Evolutionary conservation across 2,797 vertebrate genomes (phyloP).

Genomic region (Squalus acanthias): DNA sequence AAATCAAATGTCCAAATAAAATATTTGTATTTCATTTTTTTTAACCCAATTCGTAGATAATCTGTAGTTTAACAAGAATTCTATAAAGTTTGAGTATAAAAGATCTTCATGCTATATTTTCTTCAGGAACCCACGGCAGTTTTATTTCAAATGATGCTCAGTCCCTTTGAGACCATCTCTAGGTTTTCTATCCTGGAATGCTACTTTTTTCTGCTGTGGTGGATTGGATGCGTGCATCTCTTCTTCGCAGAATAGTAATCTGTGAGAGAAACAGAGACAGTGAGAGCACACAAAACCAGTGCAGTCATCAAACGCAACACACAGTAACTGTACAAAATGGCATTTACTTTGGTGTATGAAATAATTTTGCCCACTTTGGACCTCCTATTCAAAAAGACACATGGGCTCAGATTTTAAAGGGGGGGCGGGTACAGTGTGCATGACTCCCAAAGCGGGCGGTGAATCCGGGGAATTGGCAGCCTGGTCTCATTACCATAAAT

Average conservation of each 20-base stretch:
- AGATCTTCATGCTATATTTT: neutral
- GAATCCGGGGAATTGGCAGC: neutral
- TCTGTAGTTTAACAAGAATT: neutral
- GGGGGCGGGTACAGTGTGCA: no score
- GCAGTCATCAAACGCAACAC: neutral
- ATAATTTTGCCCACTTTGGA: neutral
- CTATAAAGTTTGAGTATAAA: neutral
- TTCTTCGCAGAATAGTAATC: slow-evolving; percentile 24
- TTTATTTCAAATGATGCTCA: neutral
- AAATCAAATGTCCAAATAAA: neutral
- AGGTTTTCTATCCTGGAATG: neutral
- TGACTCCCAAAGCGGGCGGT: neutral
- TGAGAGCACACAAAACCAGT: neutral
- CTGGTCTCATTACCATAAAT: neutral
- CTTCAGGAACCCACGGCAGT: slow-evolving; percentile 3
- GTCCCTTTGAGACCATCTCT: neutral
- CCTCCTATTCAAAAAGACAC: neutral
- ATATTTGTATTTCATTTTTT: neutral
- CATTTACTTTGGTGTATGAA: neutral
- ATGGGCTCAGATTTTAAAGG: neutral
- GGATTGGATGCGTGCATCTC: neutral
- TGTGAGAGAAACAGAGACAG: neutral
- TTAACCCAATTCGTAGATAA: neutral
- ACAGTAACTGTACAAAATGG: neutral
- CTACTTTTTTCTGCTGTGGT: neutral